Conservation (phyloP, 2,888 invertebrate genomes). For the Reticulitermes lucifugus region DNA sequence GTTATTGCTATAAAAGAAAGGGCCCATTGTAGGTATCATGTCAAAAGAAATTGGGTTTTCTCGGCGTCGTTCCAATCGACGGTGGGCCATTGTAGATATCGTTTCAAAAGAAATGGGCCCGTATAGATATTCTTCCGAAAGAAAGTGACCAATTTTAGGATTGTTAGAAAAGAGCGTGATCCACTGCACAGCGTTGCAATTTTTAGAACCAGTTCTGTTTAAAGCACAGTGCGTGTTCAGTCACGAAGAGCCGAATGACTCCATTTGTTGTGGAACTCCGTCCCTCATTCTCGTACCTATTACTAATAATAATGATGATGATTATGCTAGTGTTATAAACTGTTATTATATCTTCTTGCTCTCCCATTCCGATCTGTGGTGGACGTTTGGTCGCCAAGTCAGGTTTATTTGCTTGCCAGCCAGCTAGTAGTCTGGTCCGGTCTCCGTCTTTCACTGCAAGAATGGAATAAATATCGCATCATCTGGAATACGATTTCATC, state of each 20-base stretch:
- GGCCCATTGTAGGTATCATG: too few species aligned
- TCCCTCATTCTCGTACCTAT: neutral
- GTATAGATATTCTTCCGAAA: too few species aligned
- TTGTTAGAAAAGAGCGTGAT: too few species aligned
- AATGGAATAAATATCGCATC: neutral
- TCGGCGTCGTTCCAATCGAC: too few species aligned
- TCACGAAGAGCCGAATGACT: neutral
- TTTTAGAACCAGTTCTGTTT: neutral
- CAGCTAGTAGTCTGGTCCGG: conserved; percentile 21
- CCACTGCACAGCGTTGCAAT: too few species aligned
- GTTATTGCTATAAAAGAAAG: too few species aligned
- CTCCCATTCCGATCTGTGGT: conserved; percentile 5
- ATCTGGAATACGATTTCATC: neutral
- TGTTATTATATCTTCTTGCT: conserved; percentile 23
- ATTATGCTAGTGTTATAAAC: conserved; percentile 32
- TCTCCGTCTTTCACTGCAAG: neutral
- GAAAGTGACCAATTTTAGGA: too few species aligned
- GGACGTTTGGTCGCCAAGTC: conserved; percentile 12
- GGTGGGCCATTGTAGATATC: too few species aligned
- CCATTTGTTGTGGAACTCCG: neutral
- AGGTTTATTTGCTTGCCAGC: conserved; percentile 24
- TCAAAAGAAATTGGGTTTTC: too few species aligned
- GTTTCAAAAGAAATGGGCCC: too few species aligned
- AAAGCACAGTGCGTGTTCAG: neutral
- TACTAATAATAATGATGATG: conserved; percentile 25